Evolutionary conservation across 2,888 invertebrate genomes (phyloP), one percentile per base, ranked within the genome.

Genomic region (Loripinus fragilis): DNA sequence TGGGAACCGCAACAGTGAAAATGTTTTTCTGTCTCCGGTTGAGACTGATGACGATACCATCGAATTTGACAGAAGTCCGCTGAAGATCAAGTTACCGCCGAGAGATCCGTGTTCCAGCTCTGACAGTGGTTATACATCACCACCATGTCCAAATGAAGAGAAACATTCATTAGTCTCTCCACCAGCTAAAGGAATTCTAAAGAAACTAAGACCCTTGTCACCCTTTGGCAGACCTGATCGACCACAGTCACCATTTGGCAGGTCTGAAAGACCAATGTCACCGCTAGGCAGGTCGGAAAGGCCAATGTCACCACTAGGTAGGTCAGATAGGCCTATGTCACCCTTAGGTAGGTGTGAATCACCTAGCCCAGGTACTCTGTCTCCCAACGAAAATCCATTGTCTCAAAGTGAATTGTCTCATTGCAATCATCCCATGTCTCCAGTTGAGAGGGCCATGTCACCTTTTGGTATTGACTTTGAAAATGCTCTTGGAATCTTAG

Each of bases 401-500:
- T 70, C 70, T 52, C 70, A 52, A 25, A 52, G 25, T 52, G 52
- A 48, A 28, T 28, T 41, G 42, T 33, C 67, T 41, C 42, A 15
- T n/a, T 23, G 28, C 38, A 23, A 33, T 65, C 42, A 15, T 25
- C 50, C 73, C 0, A 33, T 48, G 65, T 73, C 73, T 28, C 65
- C 23, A 8, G 42, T 52, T 23, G 67, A 70, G 20, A 70, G 83
- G 33, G 74, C 83, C n/a, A 80, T 83, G 78, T 83, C 83, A 20
- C 83, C 83, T 10, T 23, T 78, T 8, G 66, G 76, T 25, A 41
- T 71, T 35, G 87, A 85, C 15, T 69, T 86, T 74, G 81, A 84
- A 33, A 78, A 77, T 48, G 85, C 86, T n/a, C 67, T 87, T 20
- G 85, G 76, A 17, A 80, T 86, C 5, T 73, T 87, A 7, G 87